Evolutionary conservation across 2,797 vertebrate genomes (phyloP).

Genomic region (Odontamblyopus lacepedii): DNA sequence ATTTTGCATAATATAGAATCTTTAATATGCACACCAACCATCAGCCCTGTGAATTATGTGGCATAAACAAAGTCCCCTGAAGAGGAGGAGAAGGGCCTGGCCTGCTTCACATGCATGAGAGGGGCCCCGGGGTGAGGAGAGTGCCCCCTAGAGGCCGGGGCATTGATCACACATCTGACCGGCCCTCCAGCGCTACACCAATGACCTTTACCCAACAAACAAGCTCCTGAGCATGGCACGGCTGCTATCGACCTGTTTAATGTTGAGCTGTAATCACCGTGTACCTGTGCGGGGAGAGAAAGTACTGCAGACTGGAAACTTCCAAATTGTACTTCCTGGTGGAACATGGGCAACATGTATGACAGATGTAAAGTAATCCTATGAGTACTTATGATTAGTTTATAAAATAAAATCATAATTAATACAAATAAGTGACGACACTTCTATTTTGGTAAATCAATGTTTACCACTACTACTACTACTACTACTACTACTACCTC

Average conservation of each 20-base stretch:
- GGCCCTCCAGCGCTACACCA: slow-evolving; percentile 28
- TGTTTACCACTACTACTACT: too few relatives aligned
- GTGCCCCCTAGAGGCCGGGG: slow-evolving; percentile 12
- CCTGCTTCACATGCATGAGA: slow-evolving; percentile 7
- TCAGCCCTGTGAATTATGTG: not conserved
- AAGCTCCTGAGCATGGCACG: slow-evolving; percentile 18
- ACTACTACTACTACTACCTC: too few relatives aligned
- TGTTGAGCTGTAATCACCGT: slow-evolving; percentile 13
- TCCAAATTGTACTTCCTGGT: too few relatives aligned
- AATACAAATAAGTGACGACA: too few relatives aligned
- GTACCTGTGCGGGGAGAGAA: not conserved
- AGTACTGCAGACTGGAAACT: not conserved
- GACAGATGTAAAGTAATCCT: too few relatives aligned
- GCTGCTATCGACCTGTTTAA: slow-evolving; percentile 27
- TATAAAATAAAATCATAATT: too few relatives aligned
- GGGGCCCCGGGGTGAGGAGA: slow-evolving; percentile 1
- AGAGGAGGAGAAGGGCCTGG: not conserved
- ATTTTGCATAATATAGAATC: too few relatives aligned
- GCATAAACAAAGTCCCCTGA: not conserved
- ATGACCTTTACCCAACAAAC: slow-evolving; percentile 51
- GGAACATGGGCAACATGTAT: not conserved
- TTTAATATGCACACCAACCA: too few relatives aligned
- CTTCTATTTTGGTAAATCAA: too few relatives aligned
- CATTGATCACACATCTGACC: slow-evolving; percentile 56
- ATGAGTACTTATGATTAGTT: too few relatives aligned